Evolutionary conservation across 2,888 invertebrate species (phyloP).

Genomic region (Lepidocyrtinus sp.): DNA sequence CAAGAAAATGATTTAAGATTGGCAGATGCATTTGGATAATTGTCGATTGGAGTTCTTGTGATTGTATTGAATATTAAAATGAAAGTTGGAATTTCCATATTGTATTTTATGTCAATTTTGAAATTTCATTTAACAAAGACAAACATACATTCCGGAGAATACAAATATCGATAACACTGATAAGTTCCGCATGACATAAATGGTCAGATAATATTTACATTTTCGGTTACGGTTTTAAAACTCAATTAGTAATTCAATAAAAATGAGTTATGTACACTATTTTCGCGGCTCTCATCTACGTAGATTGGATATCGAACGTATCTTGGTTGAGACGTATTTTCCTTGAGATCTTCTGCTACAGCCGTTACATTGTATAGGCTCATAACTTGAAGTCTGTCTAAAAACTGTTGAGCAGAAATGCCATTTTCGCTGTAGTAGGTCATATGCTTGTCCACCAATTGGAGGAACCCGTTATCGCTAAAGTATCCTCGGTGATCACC

Average conservation of each 20-base stretch:
- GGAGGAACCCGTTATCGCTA: conserved; percentile 82
- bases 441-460: conserved; percentile 71
- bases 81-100: not conserved
- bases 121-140: not conserved
- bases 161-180: not conserved
- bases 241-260: not conserved
- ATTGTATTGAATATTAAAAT: not conserved
- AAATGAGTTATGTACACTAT: not conserved
- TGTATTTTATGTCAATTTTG: not conserved
- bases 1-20: conserved; percentile 21
- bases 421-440: conserved; percentile 65
- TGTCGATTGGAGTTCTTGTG: not conserved
- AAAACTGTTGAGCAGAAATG: conserved; percentile 45
- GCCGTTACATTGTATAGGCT: conserved; percentile 55
- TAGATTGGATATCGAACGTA: too few relatives aligned
- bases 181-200: too few relatives aligned
- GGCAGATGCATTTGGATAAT: conserved; percentile 23
- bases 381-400: conserved; percentile 45
- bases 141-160: too few relatives aligned
- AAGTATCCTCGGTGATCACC: conserved; percentile 78
- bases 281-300: not conserved
- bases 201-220: too few relatives aligned
- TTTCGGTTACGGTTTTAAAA: too few relatives aligned
- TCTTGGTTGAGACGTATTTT: not conserved
- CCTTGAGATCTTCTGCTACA: conserved; percentile 20